Conservation (phyloP, 2,888 invertebrate genomes). For the Cancer borealis region DNA sequence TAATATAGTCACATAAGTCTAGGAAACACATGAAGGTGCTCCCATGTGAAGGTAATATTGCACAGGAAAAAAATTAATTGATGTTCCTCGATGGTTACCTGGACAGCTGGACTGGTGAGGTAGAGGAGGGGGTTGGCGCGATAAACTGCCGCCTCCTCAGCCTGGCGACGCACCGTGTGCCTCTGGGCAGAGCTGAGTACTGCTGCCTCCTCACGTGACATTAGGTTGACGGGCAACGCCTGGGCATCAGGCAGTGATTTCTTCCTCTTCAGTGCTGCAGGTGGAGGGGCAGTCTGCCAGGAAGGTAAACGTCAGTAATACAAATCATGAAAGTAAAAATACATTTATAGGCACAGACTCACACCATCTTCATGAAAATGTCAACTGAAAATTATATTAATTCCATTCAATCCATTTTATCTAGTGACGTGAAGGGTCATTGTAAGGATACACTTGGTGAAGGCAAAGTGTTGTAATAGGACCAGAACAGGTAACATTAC, state of each 20-base stretch:
- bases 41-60: too few relatives aligned
- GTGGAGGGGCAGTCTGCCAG: constrained; percentile 71
- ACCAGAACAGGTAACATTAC: constrained; percentile 60
- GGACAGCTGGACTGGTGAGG: constrained; percentile 97
- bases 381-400: neutral
- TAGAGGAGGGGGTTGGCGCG: constrained; percentile 96
- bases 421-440: neutral
- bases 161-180: constrained; percentile 94
- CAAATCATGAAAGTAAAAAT: neutral
- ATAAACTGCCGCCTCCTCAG: constrained; percentile 94
- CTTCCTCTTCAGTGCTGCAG: constrained; percentile 88
- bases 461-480: neutral
- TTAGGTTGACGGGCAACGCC: constrained; percentile 87
- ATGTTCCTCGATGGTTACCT: constrained; percentile 83
- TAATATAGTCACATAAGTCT: neutral
- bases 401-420: constrained; percentile 24
- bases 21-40: too few relatives aligned
- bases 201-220: constrained; percentile 97
- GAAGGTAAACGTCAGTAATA: constrained; percentile 61
- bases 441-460: neutral
- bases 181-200: constrained; percentile 95
- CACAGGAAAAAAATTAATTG: too few relatives aligned
- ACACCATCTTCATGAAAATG: neutral
- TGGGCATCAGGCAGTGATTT: constrained; percentile 95
- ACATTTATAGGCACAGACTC: neutral